Evolutionary conservation across 1,140 invertebrate species (phyloP).

Genomic region (Drosophila obscura): DNA sequence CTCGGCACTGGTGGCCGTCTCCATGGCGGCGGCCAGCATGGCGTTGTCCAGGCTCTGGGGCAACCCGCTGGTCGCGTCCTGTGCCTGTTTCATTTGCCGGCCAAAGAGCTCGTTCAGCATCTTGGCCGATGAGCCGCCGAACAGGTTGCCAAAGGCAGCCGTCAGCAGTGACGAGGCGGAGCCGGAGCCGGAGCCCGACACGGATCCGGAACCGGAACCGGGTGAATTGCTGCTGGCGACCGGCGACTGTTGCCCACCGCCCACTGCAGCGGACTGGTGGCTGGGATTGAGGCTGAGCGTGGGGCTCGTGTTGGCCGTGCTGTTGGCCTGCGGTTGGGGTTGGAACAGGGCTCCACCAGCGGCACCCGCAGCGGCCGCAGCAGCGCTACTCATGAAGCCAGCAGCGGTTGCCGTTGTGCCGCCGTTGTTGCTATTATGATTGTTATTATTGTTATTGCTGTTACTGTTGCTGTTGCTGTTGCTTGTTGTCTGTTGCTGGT

Average conservation of each 20-base stretch:
- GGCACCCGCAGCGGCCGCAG: slow-evolving; percentile 83
- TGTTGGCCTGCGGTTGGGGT: slow-evolving; percentile 56
- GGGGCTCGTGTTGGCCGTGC: slow-evolving; percentile 42
- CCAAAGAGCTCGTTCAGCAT: slow-evolving; percentile 93
- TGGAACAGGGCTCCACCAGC: slow-evolving; percentile 88
- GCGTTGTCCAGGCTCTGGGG: slow-evolving; percentile 81
- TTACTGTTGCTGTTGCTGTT: slow-evolving; percentile 19
- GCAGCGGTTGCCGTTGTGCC: slow-evolving; percentile 79
- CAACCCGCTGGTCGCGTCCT: slow-evolving; percentile 87
- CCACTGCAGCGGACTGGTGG: slow-evolving; percentile 17
- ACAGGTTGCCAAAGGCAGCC: slow-evolving; percentile 88
- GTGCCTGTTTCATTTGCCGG: slow-evolving; percentile 89
- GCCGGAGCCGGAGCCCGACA: slow-evolving; percentile 51
- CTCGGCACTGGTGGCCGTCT: slow-evolving; percentile 82
- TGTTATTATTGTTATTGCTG: slow-evolving; percentile 26
- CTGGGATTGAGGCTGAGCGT: slow-evolving; percentile 7
- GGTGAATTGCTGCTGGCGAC: slow-evolving; percentile 64
- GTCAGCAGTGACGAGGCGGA: slow-evolving; percentile 69
- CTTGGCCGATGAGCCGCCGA: slow-evolving; percentile 90
- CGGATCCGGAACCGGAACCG: slow-evolving; percentile 53
- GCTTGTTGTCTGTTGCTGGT: slow-evolving; percentile 15
- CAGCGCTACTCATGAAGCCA: slow-evolving; percentile 88
- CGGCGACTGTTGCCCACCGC: slow-evolving; percentile 23
- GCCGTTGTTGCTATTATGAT: slow-evolving; percentile 33
- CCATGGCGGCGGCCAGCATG: slow-evolving; percentile 82